Evolutionary conservation across 2,888 invertebrate species (phyloP).

Genomic region (Meta bourneti): DNA sequence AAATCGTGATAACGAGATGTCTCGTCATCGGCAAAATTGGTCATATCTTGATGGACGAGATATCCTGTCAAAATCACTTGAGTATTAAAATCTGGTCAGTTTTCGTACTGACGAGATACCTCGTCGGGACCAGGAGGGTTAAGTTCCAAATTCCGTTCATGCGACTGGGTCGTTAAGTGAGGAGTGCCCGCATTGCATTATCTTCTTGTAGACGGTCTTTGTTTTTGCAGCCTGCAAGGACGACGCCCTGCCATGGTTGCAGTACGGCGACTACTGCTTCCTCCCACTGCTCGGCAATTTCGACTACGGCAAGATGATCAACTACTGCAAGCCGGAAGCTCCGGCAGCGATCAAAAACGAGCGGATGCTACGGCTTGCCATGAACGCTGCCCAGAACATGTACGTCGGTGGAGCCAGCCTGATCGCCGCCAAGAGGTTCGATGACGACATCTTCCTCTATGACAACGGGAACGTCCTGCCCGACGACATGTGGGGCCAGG

Average conservation of each 20-base stretch:
- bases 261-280: conserved; percentile 46
- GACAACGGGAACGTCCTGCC: neutral
- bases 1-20: too few species aligned
- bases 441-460: neutral
- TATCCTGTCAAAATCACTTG: too few species aligned
- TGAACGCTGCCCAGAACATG: conserved; percentile 26
- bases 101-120: too few species aligned
- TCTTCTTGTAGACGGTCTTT: too few species aligned
- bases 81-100: too few species aligned
- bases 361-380: conserved; percentile 13
- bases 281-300: neutral
- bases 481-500: conserved; percentile 33
- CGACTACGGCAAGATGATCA: conserved; percentile 56
- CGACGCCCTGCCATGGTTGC: conserved; percentile 15
- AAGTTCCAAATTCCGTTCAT: too few species aligned
- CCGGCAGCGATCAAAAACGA: conserved; percentile 31
- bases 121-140: too few species aligned
- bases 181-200: too few species aligned
- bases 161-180: too few species aligned
- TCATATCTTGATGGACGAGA: too few species aligned
- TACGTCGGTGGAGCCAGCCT: conserved; percentile 42
- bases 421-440: neutral
- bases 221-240: conserved; percentile 39
- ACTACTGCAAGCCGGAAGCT: conserved; percentile 11
- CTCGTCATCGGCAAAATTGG: too few species aligned